These are phyloP conservation scores for Callocephalon fimbriatum DNA, from an alignment of 2,113 vertebrate species.

Conservation along the genomic window DNA sequence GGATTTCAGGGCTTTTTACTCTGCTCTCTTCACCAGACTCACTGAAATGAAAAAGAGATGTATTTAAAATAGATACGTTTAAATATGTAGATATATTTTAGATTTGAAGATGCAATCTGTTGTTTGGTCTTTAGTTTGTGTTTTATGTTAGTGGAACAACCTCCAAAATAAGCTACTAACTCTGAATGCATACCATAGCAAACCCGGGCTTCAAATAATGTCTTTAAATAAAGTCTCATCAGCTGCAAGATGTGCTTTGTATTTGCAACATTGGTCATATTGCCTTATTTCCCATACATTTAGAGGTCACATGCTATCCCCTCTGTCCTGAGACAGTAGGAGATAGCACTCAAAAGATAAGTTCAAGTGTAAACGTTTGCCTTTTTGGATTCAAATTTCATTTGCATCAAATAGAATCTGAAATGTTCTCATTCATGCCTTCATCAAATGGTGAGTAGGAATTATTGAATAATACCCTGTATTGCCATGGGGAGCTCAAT, in stretches of 20 bases:
- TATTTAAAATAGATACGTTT: not conserved
- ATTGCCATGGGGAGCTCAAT: not conserved
- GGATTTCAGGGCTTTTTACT: not conserved
- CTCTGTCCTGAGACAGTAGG: not conserved
- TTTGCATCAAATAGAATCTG: not conserved
- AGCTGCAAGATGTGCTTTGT: not conserved
- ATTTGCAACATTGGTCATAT: not conserved
- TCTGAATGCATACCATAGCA: not conserved
- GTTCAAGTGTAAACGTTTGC: not conserved
- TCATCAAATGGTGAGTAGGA: not conserved
- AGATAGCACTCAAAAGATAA: not conserved
- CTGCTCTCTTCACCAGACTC: not conserved
- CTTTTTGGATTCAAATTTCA: not conserved
- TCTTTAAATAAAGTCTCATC: constrained; percentile 4
- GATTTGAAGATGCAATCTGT: not conserved
- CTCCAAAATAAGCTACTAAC: not conserved
- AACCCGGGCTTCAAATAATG: not conserved
- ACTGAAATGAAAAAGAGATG: not conserved
- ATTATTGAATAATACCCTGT: not conserved
- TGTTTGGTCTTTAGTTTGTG: not conserved
- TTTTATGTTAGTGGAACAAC: not conserved
- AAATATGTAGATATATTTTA: not conserved
- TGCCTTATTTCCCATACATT: not conserved
- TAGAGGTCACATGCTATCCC: not conserved
- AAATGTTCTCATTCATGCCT: not conserved